A percentile compares a stretch with the other conserved stretches of the same genome.
These are phyloP conservation scores for Brevimyrus niger DNA, from an alignment of 2,113 vertebrate genomes.

Conservation along the genomic window DNA sequence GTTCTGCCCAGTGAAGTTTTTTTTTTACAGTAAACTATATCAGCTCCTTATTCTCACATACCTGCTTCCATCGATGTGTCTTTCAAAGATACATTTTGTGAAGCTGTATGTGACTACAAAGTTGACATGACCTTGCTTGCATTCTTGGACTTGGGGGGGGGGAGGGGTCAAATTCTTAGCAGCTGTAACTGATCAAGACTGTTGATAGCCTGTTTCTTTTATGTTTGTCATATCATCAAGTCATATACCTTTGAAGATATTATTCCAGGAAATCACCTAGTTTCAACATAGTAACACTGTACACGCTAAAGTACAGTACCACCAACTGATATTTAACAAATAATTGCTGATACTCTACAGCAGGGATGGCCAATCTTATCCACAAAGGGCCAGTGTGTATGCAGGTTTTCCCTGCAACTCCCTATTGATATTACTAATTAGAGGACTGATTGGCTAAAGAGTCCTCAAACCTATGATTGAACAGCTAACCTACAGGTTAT, in stretches of 20 bases:
- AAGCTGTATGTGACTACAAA: background rate
- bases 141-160: background rate
- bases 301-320: background rate
- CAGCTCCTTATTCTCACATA: background rate
- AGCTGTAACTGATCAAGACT: background rate
- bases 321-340: background rate
- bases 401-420: no score
- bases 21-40: background rate
- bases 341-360: background rate
- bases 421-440: no score
- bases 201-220: background rate
- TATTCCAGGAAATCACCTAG: background rate
- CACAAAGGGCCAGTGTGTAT: no score
- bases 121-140: no score
- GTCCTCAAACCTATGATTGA: no score
- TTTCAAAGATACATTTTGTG: background rate
- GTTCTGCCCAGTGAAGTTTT: slow-evolving; percentile 72
- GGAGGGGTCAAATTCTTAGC: background rate
- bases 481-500: no score
- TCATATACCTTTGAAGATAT: background rate
- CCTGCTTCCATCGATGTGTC: background rate
- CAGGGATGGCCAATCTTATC: no score
- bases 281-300: background rate
- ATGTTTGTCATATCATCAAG: background rate
- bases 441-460: no score